These are phyloP conservation scores for Cenopis cana DNA, from an alignment of 2,888 invertebrate species.

Conservation along the genomic window DNA sequence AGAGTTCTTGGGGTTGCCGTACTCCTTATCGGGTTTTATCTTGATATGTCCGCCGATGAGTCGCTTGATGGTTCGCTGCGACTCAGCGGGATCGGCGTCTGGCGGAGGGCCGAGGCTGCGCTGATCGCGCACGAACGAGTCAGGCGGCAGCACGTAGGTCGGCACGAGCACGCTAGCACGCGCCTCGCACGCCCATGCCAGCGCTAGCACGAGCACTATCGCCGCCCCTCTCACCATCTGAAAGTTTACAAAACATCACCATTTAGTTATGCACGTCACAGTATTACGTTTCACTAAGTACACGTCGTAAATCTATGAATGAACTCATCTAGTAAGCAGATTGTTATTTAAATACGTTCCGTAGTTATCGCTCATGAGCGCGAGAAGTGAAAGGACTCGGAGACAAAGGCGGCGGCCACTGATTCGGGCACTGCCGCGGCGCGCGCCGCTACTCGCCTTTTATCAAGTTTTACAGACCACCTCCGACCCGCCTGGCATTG, in stretches of 20 bases:
- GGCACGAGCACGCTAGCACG: slow-evolving; percentile 81
- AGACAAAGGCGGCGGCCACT: slow-evolving; percentile 77
- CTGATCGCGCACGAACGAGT: slow-evolving; percentile 82
- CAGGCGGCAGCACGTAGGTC: slow-evolving; percentile 83
- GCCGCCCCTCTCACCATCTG: slow-evolving; percentile 85
- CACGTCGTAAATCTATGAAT: slow-evolving; percentile 51
- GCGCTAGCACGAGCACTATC: slow-evolving; percentile 78
- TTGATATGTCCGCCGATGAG: slow-evolving; percentile 89
- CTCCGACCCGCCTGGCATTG: slow-evolving; percentile 81
- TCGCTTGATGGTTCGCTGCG: slow-evolving; percentile 86
- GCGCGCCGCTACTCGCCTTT: slow-evolving; percentile 79
- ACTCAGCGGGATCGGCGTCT: slow-evolving; percentile 68
- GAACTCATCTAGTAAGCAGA: slow-evolving; percentile 79
- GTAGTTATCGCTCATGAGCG: slow-evolving; percentile 72
- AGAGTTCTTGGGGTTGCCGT: slow-evolving; percentile 74
- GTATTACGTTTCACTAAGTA: slow-evolving; percentile 50
- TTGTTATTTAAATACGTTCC: slow-evolving; percentile 67
- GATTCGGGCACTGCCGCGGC: slow-evolving; percentile 75
- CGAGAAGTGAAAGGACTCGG: slow-evolving; percentile 79
- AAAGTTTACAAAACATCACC: slow-evolving; percentile 75
- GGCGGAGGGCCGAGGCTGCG: slow-evolving; percentile 72
- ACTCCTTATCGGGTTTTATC: slow-evolving; percentile 76
- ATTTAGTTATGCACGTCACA: slow-evolving; percentile 63
- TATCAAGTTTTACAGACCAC: slow-evolving; percentile 78
- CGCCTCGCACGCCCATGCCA: slow-evolving; percentile 73